Conservation (phyloP, 2,888 invertebrate species). For the Willowsia nigromaculata region DNA sequence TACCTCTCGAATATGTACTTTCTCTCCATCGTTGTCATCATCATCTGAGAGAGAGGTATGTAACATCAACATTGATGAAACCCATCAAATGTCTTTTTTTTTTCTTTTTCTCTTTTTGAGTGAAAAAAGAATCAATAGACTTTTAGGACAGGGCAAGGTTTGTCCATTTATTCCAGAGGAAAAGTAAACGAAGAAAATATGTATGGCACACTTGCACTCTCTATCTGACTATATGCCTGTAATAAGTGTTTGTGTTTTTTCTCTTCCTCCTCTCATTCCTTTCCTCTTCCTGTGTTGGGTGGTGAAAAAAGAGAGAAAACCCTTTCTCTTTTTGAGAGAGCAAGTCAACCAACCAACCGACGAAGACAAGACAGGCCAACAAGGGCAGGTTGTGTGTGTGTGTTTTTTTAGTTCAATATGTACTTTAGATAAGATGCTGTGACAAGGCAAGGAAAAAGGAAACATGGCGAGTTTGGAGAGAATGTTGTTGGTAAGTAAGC, state of each 20-base stretch:
- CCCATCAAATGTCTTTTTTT: conserved; percentile 17
- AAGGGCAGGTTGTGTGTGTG: no score
- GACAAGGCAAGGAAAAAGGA: neutral
- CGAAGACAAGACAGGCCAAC: neutral
- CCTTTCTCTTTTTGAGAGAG: neutral
- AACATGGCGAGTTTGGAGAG: no score
- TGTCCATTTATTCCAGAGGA: conserved; percentile 4
- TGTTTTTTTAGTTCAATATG: neutral
- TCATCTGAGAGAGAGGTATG: conserved; percentile 6
- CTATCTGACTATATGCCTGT: neutral
- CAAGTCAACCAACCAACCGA: neutral
- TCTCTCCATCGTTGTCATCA: neutral
- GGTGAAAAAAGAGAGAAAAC: neutral
- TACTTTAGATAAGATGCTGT: neutral
- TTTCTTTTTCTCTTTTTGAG: neutral
- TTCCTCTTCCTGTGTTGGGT: neutral
- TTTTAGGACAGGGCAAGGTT: conserved; percentile 11
- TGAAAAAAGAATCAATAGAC: conserved; percentile 1
- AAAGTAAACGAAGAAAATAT: neutral
- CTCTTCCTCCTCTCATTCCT: neutral
- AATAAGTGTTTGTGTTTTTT: neutral
- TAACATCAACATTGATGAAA: conserved; percentile 28
- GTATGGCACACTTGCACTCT: neutral
- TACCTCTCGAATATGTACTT: neutral
- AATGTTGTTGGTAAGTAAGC: neutral